A percentile compares a stretch with the other conserved stretches of the same genome.
Evolutionary conservation across 1,140 invertebrate species (phyloP).

Genomic region (Danaus melanippus): DNA sequence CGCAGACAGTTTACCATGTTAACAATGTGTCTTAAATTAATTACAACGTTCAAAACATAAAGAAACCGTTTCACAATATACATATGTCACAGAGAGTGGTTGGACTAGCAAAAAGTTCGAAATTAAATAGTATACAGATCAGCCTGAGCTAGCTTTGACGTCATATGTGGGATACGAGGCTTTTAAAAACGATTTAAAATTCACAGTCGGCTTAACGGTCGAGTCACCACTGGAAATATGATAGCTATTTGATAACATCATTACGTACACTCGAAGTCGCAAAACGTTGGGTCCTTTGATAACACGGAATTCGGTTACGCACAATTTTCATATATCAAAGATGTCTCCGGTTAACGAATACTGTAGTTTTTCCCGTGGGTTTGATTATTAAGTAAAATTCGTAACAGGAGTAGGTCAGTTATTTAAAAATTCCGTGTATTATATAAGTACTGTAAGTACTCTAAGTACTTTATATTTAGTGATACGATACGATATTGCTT

Average conservation of each 20-base stretch:
- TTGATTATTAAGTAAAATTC: too few species aligned
- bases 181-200: constrained; percentile 69
- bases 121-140: constrained; percentile 45
- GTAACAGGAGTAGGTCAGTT: too few species aligned
- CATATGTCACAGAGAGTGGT: constrained; percentile 7
- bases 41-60: constrained; percentile 30
- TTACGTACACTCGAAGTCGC: constrained; percentile 44
- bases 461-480: constrained; percentile 28
- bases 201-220: constrained; percentile 58
- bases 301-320: constrained; percentile 18
- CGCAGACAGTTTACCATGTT: constrained; percentile 43
- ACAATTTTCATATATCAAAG: constrained; percentile 15
- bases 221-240: constrained; percentile 39
- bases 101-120: constrained; percentile 20
- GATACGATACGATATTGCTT: constrained; percentile 47
- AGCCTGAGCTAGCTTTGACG: constrained; percentile 41
- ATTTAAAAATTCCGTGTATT: too few species aligned
- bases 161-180: constrained; percentile 28
- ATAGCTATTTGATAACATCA: constrained; percentile 54
- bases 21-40: constrained; percentile 55
- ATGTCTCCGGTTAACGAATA: not conserved
- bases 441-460: too few species aligned
- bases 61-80: constrained; percentile 13
- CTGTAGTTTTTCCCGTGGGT: too few species aligned
- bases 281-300: constrained; percentile 30